Base-by-base conservation (phyloP, 1,140 invertebrate species). In the Heliconius hewitsoni region DNA sequence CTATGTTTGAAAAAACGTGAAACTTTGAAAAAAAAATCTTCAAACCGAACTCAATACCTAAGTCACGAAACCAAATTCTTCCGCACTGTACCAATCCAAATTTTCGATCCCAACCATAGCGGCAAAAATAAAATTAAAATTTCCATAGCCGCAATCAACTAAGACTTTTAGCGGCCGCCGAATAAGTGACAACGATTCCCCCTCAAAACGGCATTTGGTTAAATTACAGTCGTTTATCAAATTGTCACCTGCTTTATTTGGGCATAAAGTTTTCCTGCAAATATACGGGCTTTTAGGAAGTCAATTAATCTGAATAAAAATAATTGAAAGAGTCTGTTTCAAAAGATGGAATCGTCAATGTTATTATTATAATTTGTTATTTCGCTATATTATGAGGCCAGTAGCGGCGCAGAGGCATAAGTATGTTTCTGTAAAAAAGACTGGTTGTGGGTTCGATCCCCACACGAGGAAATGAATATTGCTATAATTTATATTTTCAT, bases 301-400 rank as follows among this genome's bases (percentile, higher is more conserved):
- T 80, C 81, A 85, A 87, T 87, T 85, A 86, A 86, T 87, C 81
- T 79, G 76, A 83, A 83, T 83, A 83, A 86, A 86, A 84, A 86
- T 82, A 77, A 83, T 83, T 82, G 46, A 76, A 50, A 50, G 71
- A 70, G 74, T 30, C 76, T 72, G 23, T 78, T 78, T 80, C 70
- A 70, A 27, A 77, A 81, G 66, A 60, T 75, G 73, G 60, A 81
- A 19, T 8, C 18, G 50, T 52, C 50, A 19, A 52, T 52, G 6
- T 52, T 18, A 52, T 18, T 19, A 52, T 52, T 52, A 52, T 19
- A 6, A 71, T 23, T 55, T 70, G 3, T 66, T 30, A 66, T 13
- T 30, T 11, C 4, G 37, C 5, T 71, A n/a, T 71, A n/a, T n/a
- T 66, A 46, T 46, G 6, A 37, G 34, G 34, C 34, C 34, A 37